A percentile compares a stretch with the other conserved stretches of the same genome.
Conservation (phyloP, 1,140 invertebrate genomes). For the Calliopsis andreniformis region DNA sequence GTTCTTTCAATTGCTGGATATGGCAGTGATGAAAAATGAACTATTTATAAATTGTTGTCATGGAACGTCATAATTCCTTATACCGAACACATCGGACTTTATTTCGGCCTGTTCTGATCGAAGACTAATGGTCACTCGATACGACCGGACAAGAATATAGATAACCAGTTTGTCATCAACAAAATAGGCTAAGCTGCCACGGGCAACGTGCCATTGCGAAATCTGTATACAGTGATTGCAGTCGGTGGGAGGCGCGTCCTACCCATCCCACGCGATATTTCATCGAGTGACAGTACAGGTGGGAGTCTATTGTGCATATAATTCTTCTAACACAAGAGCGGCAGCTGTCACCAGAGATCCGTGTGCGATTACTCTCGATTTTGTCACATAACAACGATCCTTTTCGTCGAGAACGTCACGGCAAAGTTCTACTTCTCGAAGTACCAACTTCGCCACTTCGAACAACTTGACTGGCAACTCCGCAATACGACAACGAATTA, state of each 20-base stretch:
- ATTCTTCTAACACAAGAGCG: conserved; percentile 10
- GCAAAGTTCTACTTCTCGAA: too few species aligned
- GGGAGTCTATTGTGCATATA: conserved; percentile 11
- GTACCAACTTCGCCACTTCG: too few species aligned
- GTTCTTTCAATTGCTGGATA: too few species aligned
- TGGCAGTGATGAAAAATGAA: not conserved
- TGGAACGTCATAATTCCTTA: conserved; percentile 20
- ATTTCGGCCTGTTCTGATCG: conserved; percentile 16
- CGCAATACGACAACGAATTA: not conserved
- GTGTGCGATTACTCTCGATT: not conserved
- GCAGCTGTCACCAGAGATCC: conserved; percentile 10
- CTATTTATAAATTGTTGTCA: too few species aligned
- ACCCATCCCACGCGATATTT: conserved; percentile 29
- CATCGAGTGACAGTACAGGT: conserved; percentile 31
- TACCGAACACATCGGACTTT: not conserved
- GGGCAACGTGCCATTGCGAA: conserved; percentile 16
- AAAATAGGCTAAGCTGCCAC: conserved; percentile 41
- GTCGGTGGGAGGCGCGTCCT: not conserved
- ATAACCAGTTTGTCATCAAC: conserved; percentile 49
- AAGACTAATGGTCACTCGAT: conserved; percentile 41
- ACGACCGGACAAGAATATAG: conserved; percentile 14
- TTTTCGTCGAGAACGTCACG: not conserved
- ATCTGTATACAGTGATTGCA: conserved; percentile 35
- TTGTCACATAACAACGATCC: not conserved
- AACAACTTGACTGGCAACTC: not conserved